Conservation (phyloP, 2,113 vertebrate species). For the Grus americana region DNA sequence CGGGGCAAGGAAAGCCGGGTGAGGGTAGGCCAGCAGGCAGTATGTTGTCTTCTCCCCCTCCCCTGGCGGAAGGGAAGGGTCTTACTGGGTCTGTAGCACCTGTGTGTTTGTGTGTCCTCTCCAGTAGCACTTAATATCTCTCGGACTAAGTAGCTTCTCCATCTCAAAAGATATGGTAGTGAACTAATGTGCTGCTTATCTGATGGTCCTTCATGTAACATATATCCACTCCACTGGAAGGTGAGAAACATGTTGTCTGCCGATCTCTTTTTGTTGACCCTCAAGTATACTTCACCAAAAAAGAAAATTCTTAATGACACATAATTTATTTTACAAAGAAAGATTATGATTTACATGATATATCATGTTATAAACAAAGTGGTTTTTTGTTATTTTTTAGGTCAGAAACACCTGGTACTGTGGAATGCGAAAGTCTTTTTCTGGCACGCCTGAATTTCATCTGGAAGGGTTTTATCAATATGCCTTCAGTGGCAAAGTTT, state of each 20-base stretch:
- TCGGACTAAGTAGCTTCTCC: background rate
- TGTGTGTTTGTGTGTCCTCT: background rate
- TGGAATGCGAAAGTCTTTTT: constrained; percentile 90
- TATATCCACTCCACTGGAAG: background rate
- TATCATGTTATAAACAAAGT: background rate
- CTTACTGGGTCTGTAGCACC: background rate
- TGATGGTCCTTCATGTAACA: background rate
- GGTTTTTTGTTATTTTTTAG: constrained; percentile 32
- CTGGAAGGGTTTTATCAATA: constrained; percentile 97
- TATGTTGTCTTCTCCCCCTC: background rate
- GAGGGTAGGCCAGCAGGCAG: background rate
- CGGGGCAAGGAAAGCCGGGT: background rate
- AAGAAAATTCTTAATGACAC: background rate
- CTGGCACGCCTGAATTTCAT: constrained; percentile 86
- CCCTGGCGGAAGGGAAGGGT: background rate
- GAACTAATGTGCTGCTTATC: background rate
- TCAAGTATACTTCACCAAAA: background rate
- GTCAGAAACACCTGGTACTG: constrained; percentile 78
- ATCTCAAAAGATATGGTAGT: background rate
- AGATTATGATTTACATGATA: background rate
- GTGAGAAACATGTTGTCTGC: background rate
- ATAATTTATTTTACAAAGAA: background rate
- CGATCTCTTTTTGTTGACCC: background rate
- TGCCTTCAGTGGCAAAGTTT: constrained; percentile 95
- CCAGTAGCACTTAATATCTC: background rate